Base-by-base conservation (phyloP, 2,888 invertebrate species). In the Nemotelus nigrinus region DNA sequence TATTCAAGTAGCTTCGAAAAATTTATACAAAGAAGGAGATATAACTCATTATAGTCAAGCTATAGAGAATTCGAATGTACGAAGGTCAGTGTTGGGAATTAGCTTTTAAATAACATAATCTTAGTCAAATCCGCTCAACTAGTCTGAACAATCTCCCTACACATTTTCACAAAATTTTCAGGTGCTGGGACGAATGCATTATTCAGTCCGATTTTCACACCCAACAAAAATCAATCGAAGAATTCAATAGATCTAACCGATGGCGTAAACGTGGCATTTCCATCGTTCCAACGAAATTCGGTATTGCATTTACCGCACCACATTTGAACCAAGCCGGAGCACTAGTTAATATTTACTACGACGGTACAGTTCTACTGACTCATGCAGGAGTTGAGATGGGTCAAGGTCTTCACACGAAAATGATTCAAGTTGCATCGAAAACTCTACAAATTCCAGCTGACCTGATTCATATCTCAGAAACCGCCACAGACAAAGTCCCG, bases 311-410 rank as follows among this genome's bases (percentile, higher is more conserved):
- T 83, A 0, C 90, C 91, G 6, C 87, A 90, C 63, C 63, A 41
- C 63, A 74, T 60, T 55, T 96, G 47, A 96, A 96, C 85, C 96
- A 97, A 89, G 93, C 92, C 2, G 97, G 96, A 5, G 96, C 97
- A 0, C 88, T 98, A 76, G 90, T 98, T 2, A 91, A 95, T 63
- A 90, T 97, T n/a, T 97, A 98, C 84, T 89, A 89, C 0, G 95
- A 96, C 86, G 97, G 97, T 1, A 96, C 97, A 0, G 95, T 98
- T 2, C 88, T 98, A 8, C 83, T 98, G 39, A 92, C 93, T 0
- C 97, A 96, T 84, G 96, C 96, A 48, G 98, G 97, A n/a, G 93
- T 94, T 6, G 98, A 98, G 89, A 98, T 98, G 94, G 98, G 98
- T 0, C 98, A 98, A 88, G 98, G 98, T 2, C 88, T 99, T 2